Evolutionary conservation across 2,113 vertebrate species (phyloP), one percentile per base, ranked within the genome.

Genomic region (Vidua chalybeata): DNA sequence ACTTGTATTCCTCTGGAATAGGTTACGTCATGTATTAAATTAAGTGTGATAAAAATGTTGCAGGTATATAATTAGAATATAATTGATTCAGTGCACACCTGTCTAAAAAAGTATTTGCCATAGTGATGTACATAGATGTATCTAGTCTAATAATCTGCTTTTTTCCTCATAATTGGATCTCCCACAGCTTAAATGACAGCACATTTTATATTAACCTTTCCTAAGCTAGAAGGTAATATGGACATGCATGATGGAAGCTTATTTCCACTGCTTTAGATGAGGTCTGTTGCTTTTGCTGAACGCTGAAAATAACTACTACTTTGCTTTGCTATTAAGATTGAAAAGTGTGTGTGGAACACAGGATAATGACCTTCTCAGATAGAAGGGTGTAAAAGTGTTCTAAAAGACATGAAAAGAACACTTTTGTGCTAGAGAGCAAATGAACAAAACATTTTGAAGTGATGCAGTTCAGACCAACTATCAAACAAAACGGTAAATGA

Each of bases 11-110:
- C 35, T 83, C 37, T 93, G 51, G 64, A 80, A 77, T 62, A 84
- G 62, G 82, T 93, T 73, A 55, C 2, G 0, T 94, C 79, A 33
- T 69, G 43, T 79, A 54, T 89, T 89, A 97, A 96, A 95, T 78
- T 84, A 96, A 73, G 62, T 79, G 69, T 68, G 96, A 56, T 58
- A 67, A 68, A 95, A 97, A 89, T 79, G 61, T 92, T 94, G 67
- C 49, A 90, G 62, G 45, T 76, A 51, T 76, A 83, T 96, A 96
- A 97, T 97, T 97, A 97, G 91, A 93, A 91, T 87, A 35, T 95
- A 97, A 97, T 97, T 97, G 58, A 94, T 96, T 95, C 82, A 75
- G 45, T 94, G 87, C 72, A 71, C 58, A 90, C 94, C 75, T 94
- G 52, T 77, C 78, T 87, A 48, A 91, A 91, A 97, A 67, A 72